Conservation (phyloP, 30 jellyfish, hydroid and myxozoan species). For the Hydractinia symbiolongicarpus region DNA sequence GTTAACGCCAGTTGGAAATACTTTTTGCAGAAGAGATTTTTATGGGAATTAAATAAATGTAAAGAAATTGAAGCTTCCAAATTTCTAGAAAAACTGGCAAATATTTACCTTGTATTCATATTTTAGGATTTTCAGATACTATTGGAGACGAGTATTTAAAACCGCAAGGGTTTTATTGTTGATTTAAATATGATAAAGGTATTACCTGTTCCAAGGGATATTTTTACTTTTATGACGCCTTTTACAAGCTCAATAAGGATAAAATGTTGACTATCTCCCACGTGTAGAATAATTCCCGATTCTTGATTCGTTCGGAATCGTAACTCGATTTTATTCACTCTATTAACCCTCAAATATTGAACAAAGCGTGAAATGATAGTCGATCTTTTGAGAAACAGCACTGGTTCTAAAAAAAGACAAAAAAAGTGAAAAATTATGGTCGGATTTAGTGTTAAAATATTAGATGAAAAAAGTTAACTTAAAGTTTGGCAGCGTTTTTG, state of each 20-base stretch:
- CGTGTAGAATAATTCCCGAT: slow-evolving; percentile 6
- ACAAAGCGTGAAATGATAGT: not conserved
- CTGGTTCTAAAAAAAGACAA: not conserved
- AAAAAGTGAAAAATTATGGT: not conserved
- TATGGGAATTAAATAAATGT: too few relatives aligned
- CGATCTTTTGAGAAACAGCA: not conserved
- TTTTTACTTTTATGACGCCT: not conserved
- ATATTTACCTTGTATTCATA: too few relatives aligned
- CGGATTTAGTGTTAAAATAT: too few relatives aligned
- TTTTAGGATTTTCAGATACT: too few relatives aligned
- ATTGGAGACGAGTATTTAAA: too few relatives aligned
- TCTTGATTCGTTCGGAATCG: slow-evolving; percentile 21
- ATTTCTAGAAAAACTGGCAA: too few relatives aligned
- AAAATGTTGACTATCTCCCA: not conserved
- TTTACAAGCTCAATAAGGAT: not conserved
- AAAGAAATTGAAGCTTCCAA: too few relatives aligned
- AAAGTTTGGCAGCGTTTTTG: too few relatives aligned
- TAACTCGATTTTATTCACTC: not conserved
- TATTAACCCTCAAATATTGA: not conserved
- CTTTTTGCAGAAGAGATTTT: too few relatives aligned
- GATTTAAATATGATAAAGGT: not conserved
- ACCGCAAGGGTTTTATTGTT: too few relatives aligned
- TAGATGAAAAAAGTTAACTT: too few relatives aligned
- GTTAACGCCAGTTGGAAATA: too few relatives aligned
- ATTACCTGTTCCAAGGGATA: slow-evolving; percentile 17